Base-by-base conservation (phyloP, 2,797 vertebrate species). In the Erethizon dorsatum region DNA sequence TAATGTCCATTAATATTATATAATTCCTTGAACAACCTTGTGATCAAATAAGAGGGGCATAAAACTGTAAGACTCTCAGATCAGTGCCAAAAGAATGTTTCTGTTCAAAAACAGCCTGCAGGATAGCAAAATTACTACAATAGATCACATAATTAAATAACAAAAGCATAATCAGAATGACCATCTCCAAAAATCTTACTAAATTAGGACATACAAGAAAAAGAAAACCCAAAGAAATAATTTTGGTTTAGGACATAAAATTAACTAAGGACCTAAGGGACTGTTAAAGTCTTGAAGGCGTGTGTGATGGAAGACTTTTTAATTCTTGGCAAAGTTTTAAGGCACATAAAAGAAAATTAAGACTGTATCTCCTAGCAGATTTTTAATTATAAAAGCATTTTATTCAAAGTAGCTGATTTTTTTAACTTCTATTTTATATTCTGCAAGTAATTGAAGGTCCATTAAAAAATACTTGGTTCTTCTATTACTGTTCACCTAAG, bases 1-100 rank as follows among this genome's bases (percentile, higher is more conserved):
- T 69, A 50, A 96, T 92, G 52, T 71, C 69, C 84, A 93, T 9
- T 91, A 98, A 97, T 11, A 69, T 31, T 63, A 78, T 63, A 88
- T 95, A 97, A 97, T 97, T 97, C 88, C 98, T 97, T 96, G 33
- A 95, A 96, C 79, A 98, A 98, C 95, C 33, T 88, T 97, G 97
- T 98, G 87, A 98, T 97, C 96, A 97, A 97, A 98, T 96, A 9
- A 95, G 37, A 88, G 0, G 61, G 77, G 41, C 47, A 94, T 90
- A 83, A 97, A 97, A 95, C 94, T 98, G 94, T 95, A 98, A 94
- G 85, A n/a, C 47, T 83, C 45, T n/a, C 28, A 85, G 61, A 65
- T 50, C 57, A 50, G n/a, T 93, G 96, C 97, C 96, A 92, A 83
- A 98, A 93, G 22, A 91, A 22, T 79, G 65, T 79, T 97, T 88